Base-by-base conservation (phyloP, 2,113 vertebrate species). In the Pao palembangensis region DNA sequence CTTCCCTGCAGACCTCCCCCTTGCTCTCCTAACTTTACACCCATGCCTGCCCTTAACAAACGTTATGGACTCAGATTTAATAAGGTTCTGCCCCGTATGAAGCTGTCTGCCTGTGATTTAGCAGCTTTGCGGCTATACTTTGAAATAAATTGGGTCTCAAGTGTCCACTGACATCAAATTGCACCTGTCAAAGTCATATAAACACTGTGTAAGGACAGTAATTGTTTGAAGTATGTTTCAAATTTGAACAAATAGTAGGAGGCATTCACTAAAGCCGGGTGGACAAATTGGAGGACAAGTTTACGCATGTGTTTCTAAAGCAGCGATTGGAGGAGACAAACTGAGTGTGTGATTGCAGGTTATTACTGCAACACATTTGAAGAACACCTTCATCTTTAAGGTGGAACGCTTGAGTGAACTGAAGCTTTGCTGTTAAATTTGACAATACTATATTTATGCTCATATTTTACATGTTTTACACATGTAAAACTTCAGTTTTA, bases 161-260 rank as follows among this genome's bases (percentile, higher is more conserved):
- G 64, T 71, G 57, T 47, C 47, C 18, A n/a, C 52, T 50, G 56
- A 58, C 51, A 67, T 71, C 64, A 56, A 51, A 55, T 56, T 59
- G 54, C 12, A 8, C 55, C 54, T 34, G 51, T 56, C 64, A 47
- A 31, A n/a, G 46, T 44, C 51, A 23, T 5, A 48, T n/a, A 46
- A 58, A 58, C 63, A 38, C 46, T 4, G 17, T 28, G 47, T 25
- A 59, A 31, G 55, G 51, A 49, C 54, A 8, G 16, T 28, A 12
- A 5, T 18, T 8, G 2, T 41, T 69, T 14, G 60, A 54, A 51
- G 34, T 31, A 31, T 42, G 44, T 68, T 18, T 15, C 18, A 18
- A 18, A 46, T 44, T 50, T 34, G 2, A 6, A 11, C 21, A 38
- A 38, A 64, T 21, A 19, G 42, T 18, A 31, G 18, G 16, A 51